Conservation (phyloP, 2,113 vertebrate genomes). For the Oncorhynchus tshawytscha region DNA sequence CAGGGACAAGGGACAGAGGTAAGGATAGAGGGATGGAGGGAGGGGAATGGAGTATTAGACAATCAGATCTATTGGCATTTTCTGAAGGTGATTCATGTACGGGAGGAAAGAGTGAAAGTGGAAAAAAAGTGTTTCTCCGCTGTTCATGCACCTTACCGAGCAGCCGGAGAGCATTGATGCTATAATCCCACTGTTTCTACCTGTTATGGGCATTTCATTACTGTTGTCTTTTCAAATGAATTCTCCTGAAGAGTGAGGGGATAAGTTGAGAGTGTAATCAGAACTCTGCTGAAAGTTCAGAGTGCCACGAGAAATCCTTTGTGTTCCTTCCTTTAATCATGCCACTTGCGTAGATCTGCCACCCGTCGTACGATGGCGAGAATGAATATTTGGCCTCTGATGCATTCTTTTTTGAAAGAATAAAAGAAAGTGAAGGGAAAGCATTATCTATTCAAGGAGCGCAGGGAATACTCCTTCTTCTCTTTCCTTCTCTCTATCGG, state of each 20-base stretch:
- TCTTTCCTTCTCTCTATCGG: constrained; percentile 17
- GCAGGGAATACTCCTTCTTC: constrained; percentile 67
- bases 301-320: constrained; percentile 75
- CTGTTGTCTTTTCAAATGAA: constrained; percentile 75
- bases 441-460: constrained; percentile 81
- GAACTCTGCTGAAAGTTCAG: constrained; percentile 74
- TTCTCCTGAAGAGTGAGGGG: constrained; percentile 71
- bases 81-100: constrained; percentile 93
- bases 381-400: constrained; percentile 82
- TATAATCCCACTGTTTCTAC: constrained; percentile 75
- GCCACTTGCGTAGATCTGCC: constrained; percentile 67
- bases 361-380: constrained; percentile 68
- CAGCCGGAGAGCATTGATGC: constrained; percentile 45
- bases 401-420: constrained; percentile 79
- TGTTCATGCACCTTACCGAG: constrained; percentile 50
- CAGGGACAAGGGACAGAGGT: constrained; percentile 26
- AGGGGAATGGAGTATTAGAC: constrained; percentile 87
- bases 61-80: constrained; percentile 97
- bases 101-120: constrained; percentile 76
- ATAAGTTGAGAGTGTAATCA: constrained; percentile 70
- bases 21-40: constrained; percentile 34
- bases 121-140: constrained; percentile 57
- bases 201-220: constrained; percentile 75
- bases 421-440: constrained; percentile 76
- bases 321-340: constrained; percentile 77